Evolutionary conservation across 2,797 vertebrate species (phyloP).

Genomic region (Liasis olivaceus): DNA sequence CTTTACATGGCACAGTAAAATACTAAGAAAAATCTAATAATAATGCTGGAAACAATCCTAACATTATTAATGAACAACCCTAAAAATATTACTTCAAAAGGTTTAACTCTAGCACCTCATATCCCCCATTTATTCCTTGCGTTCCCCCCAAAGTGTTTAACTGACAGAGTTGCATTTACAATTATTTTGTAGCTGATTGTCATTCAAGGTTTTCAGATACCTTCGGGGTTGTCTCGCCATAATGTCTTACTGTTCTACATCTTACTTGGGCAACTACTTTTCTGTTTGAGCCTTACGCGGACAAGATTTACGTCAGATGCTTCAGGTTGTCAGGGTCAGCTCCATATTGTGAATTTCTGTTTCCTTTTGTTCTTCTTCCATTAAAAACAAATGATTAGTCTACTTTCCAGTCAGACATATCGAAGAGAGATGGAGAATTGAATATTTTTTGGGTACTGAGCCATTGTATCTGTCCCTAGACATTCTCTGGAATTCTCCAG

Average conservation of each 20-base stretch:
- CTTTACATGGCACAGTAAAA: not conserved
- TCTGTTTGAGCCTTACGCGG: not conserved
- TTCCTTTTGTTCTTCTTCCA: not conserved
- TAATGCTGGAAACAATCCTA: not conserved
- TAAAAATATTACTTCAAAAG: not conserved
- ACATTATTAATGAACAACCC: too few species aligned
- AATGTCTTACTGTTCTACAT: not conserved
- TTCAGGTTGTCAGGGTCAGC: not conserved
- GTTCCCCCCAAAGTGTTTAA: not conserved
- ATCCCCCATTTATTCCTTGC: not conserved
- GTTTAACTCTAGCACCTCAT: not conserved
- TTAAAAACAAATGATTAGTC: not conserved
- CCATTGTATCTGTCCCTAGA: not conserved
- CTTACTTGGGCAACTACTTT: not conserved
- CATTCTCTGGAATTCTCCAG: not conserved
- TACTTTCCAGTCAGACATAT: not conserved
- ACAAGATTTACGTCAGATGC: not conserved
- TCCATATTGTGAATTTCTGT: not conserved
- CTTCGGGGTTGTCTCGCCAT: not conserved
- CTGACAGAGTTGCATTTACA: not conserved
- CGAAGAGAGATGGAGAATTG: not conserved
- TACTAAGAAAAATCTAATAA: not conserved
- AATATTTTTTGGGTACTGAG: not conserved
- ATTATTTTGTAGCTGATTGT: not conserved
- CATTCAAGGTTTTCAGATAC: not conserved